Conservation (phyloP, 92 coral and sea anemone genomes). For the Heteractis magnifica region DNA sequence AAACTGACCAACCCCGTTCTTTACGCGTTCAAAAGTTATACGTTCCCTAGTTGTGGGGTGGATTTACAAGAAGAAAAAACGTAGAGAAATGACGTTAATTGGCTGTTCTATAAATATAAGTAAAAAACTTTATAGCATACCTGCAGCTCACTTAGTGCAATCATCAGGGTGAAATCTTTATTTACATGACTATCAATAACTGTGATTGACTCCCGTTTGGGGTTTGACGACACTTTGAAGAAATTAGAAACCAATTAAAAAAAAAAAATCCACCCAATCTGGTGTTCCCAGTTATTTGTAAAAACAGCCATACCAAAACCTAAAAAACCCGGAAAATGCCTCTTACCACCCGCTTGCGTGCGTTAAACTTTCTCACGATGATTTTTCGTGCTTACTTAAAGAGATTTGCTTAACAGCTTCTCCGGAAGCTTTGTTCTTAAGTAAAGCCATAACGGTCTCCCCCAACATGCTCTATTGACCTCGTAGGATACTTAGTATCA, state of each 20-base stretch:
- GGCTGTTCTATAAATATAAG: too few species aligned
- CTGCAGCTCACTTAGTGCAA: neutral
- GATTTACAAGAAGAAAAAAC: too few species aligned
- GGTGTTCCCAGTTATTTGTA: neutral
- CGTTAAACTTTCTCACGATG: neutral
- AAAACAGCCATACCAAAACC: neutral
- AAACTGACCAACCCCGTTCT: too few species aligned
- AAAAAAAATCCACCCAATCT: neutral
- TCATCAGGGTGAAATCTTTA: neutral
- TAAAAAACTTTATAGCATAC: neutral
- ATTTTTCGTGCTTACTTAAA: neutral
- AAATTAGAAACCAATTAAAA: neutral
- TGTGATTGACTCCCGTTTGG: neutral
- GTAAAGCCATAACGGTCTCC: neutral
- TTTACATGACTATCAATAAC: neutral
- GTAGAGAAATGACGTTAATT: too few species aligned
- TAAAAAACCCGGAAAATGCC: neutral
- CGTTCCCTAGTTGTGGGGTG: too few species aligned
- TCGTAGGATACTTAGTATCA: neutral
- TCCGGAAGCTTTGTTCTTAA: neutral
- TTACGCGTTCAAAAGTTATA: too few species aligned
- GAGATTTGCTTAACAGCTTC: neutral
- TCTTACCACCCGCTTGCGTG: neutral
- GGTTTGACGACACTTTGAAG: neutral
- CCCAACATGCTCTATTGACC: neutral